Base-by-base conservation (phyloP, 2,113 vertebrate species). In the Leiothrix lutea region DNA sequence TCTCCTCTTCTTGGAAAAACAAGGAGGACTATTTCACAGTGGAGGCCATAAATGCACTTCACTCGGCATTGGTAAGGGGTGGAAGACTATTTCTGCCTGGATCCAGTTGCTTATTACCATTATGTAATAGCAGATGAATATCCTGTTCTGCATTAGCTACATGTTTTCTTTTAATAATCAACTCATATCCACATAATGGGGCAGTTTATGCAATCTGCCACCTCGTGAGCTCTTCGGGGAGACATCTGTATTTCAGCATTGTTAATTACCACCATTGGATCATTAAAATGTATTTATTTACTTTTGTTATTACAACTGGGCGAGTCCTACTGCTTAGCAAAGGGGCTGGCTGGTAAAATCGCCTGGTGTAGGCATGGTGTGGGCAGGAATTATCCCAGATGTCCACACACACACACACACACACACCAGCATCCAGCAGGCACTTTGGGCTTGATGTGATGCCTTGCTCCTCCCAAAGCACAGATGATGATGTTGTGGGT, bases 121-220 rank as follows among this genome's bases (percentile, higher is more conserved):
- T 97, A 97, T 88, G 80, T 88, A 97, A 96, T 56, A 84, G 77
- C 72, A 96, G 90, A 96, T 86, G 79, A 95, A 71, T 89, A 86
- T 96, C 87, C 94, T 78, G 71, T 19, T 91, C 94, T 92, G 92
- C 95, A 28, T 94, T 88, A 89, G 92, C 91, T 97, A 98, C 97
- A 96, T 96, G 94, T 96, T 95, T 97, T 97, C 94, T 97, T 97
- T 97, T 96, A 95, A 96, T 96, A 95, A 96, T 88, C 95, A 57
- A 45, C 93, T 91, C 73, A 20, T 88, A 86, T 25, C 78, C 79
- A 54, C 85, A 75, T 92, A 92, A 96, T 95, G 86, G 92, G 72
- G 31, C 42, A 31, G 66, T 69, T 97, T 95, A 90, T 91, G 97
- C 95, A 97, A 97, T 38, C 44, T 2, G 58, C 75, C 9, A 26